A percentile compares a stretch with the other conserved stretches of the same genome.
phyloP scores from a whole-genome alignment of 2,797 vertebrate genomes.

The Brachyrhaphis roseni region DNA sequence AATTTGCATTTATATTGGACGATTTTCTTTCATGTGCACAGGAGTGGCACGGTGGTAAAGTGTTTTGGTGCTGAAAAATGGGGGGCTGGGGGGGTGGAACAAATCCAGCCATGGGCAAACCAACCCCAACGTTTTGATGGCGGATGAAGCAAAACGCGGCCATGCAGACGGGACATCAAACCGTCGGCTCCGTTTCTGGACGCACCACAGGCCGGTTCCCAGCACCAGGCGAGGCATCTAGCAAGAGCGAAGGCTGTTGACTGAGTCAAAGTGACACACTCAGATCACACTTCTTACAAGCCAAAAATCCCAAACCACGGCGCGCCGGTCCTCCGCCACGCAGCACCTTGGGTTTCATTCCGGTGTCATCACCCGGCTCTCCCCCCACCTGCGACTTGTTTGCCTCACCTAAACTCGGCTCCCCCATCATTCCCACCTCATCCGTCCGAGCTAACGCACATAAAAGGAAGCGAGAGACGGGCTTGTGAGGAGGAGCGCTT shows the following conservation, averaged over 20 bases:
- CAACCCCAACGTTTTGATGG: conserved; percentile 33
- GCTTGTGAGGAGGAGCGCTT: conserved; percentile 38
- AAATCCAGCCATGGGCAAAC: conserved; percentile 27
- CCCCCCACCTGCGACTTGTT: not conserved
- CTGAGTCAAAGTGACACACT: conserved; percentile 68
- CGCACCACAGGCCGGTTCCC: conserved; percentile 19
- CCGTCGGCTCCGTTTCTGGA: conserved; percentile 43
- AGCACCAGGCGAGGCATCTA: conserved; percentile 60
- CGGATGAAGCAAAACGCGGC: not conserved
- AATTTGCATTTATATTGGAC: conserved; percentile 71
- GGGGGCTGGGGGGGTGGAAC: not conserved
- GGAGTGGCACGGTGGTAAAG: conserved; percentile 42
- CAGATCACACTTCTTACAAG: conserved; percentile 64
- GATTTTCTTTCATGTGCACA: conserved; percentile 58
- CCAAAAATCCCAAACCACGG: conserved; percentile 52
- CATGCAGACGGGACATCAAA: conserved; percentile 22
- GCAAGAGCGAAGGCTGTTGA: conserved; percentile 56
- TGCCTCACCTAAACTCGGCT: conserved; percentile 59
- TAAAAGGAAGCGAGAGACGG: conserved; percentile 1
- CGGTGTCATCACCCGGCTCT: conserved; percentile 67
- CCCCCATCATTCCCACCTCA: not conserved
- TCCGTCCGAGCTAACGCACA: conserved; percentile 13
- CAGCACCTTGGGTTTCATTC: conserved; percentile 67
- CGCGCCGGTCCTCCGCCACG: conserved; percentile 34
- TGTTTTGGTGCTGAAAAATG: conserved; percentile 23